These are phyloP conservation scores for Drosophila varians DNA, from an alignment of 1,140 invertebrate genomes.

Conservation along the genomic window DNA sequence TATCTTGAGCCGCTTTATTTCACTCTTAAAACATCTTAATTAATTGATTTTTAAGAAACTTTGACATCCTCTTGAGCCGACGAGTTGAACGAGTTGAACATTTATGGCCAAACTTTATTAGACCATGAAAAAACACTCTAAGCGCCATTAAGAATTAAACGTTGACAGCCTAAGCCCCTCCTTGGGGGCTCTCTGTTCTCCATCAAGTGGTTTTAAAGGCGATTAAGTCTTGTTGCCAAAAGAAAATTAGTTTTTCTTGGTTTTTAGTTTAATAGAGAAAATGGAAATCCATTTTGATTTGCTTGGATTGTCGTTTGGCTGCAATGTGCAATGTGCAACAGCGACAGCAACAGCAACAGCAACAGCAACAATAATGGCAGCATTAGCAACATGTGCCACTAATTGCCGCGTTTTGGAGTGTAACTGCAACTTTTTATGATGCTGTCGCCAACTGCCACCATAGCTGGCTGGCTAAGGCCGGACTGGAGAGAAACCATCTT, in stretches of 20 bases:
- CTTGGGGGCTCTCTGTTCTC: constrained; percentile 10
- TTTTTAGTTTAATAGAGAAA: no score
- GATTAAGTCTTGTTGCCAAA: constrained; percentile 4
- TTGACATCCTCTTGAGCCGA: constrained; percentile 13
- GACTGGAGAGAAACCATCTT: constrained; percentile 26
- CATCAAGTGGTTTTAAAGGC: constrained; percentile 23
- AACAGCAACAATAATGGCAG: constrained; percentile 32
- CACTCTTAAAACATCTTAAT: constrained; percentile 17
- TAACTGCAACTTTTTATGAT: constrained; percentile 55
- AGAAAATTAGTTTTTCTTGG: no score
- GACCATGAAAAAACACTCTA: constrained; percentile 30
- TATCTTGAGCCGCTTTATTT: not conserved
- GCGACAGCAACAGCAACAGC: not conserved
- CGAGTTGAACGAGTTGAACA: constrained; percentile 15
- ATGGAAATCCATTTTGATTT: no score
- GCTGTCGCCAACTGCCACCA: constrained; percentile 44
- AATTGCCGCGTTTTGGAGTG: constrained; percentile 57
- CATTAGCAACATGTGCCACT: constrained; percentile 67
- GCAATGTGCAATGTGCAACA: not conserved
- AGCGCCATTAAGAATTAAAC: constrained; percentile 42
- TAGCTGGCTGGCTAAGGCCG: no score
- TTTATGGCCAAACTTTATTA: constrained; percentile 39
- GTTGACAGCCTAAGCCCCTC: constrained; percentile 33
- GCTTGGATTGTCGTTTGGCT: not conserved
- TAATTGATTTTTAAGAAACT: constrained; percentile 42